Conservation (phyloP, 2,888 invertebrate genomes). For the Tiliacea citrago region DNA sequence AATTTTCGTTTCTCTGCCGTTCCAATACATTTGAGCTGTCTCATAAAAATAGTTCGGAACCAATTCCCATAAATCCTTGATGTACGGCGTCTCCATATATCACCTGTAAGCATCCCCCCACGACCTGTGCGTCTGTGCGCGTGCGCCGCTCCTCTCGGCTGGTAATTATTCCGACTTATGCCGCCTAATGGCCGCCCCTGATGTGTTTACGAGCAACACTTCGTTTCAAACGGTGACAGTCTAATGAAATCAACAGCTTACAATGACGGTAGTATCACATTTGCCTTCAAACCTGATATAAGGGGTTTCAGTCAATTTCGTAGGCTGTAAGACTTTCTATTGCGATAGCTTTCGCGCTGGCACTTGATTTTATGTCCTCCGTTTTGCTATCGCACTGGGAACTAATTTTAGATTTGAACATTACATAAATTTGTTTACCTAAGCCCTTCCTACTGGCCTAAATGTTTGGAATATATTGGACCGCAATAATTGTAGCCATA, state of each 20-base stretch:
- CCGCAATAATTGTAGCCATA: not conserved
- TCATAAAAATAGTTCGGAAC: slow-evolving; percentile 52
- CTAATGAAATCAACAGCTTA: slow-evolving; percentile 76
- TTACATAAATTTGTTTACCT: slow-evolving; percentile 56
- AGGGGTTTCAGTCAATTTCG: slow-evolving; percentile 50
- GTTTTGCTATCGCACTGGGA: slow-evolving; percentile 42
- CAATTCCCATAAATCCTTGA: slow-evolving; percentile 54
- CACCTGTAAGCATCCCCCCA: slow-evolving; percentile 51
- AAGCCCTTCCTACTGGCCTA: slow-evolving; percentile 47
- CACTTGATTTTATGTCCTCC: slow-evolving; percentile 46
- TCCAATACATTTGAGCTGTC: slow-evolving; percentile 35
- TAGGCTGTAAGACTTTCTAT: slow-evolving; percentile 63
- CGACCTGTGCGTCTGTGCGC: slow-evolving; percentile 33
- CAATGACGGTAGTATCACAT: slow-evolving; percentile 66
- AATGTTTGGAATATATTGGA: slow-evolving; percentile 14
- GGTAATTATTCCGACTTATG: slow-evolving; percentile 78
- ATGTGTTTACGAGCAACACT: slow-evolving; percentile 76
- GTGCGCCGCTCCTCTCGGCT: slow-evolving; percentile 38
- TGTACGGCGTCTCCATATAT: slow-evolving; percentile 54
- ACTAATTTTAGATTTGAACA: slow-evolving; percentile 54
- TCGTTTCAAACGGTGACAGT: slow-evolving; percentile 67
- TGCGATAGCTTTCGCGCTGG: slow-evolving; percentile 52
- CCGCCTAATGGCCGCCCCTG: slow-evolving; percentile 72
- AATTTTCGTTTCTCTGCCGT: slow-evolving; percentile 2
- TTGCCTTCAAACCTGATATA: slow-evolving; percentile 63